Base-by-base conservation (phyloP, 2,113 vertebrate species). In the Ondatra zibethicus region DNA sequence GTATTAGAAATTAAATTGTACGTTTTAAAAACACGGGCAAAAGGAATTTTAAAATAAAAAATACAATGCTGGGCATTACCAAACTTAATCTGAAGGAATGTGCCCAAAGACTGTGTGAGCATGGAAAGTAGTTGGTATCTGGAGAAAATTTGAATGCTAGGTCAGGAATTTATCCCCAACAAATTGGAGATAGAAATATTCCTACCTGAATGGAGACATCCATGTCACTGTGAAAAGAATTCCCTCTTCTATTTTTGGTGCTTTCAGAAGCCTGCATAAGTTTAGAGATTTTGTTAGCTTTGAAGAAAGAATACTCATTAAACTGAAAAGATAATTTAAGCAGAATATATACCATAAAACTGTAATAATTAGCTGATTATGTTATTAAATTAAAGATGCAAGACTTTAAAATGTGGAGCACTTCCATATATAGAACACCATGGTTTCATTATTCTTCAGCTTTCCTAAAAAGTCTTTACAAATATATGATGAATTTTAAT, bases 331-430 rank as follows among this genome's bases (percentile, higher is more conserved):
- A 78, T 82, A 21, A 90, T 82, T 91, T 92, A 96, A 75, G 47
- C 72, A 91, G 23, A 87, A 25, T 63, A 45, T 58, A 39, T 50
- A 5, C 61, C 73, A 78, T 85, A 84, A 94, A 95, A 82, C 45
- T 76, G 3, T 70, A 88, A 94, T 65, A 80, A 92, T 75, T 93
- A 89, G 19, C 9, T 81, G 16, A 58, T 66, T 50, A 19, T 85
- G 58, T 80, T 29, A 89, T 70, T 47, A 94, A 80, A 75, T 86
- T 63, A 93, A 96, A 97, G 95, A 82, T 92, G 81, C 4, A 52
- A 45, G 11, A 85, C 65, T 65, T 92, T 80, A 58, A 96, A 75
- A 86, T 23, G 6, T 55, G 91, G 77, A 33, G 10, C 7, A 65
- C 0, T 78, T 42, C 16, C 66, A 50, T 68, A 29, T 39, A 73